Evolutionary conservation across 1,140 invertebrate genomes (phyloP).

Genomic region (Drosophila auraria): DNA sequence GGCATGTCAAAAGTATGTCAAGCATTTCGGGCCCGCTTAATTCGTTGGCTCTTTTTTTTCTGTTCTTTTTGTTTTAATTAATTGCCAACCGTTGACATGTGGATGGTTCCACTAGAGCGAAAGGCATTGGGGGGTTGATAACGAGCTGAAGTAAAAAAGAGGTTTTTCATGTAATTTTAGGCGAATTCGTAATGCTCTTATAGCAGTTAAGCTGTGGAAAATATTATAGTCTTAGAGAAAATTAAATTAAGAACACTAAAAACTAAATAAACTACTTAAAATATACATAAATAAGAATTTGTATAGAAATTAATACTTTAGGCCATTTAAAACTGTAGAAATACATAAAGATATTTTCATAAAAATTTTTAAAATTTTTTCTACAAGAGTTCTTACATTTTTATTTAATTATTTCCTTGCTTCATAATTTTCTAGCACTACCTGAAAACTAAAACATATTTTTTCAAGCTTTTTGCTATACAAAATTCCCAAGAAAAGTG

Average conservation of each 20-base stretch:
- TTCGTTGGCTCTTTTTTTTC: conserved; percentile 48
- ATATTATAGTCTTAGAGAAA: neutral
- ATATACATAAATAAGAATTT: neutral
- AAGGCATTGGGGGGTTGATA: conserved; percentile 68
- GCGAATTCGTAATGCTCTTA: neutral
- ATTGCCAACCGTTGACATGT: conserved; percentile 76
- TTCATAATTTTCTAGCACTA: too few relatives aligned
- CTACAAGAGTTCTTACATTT: too few relatives aligned
- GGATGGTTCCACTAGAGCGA: conserved; percentile 74
- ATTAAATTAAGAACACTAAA: rapidly evolving
- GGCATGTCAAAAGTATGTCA: conserved; percentile 74
- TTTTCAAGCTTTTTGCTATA: too few relatives aligned
- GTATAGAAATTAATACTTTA: too few relatives aligned
- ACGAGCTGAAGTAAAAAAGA: conserved; percentile 31
- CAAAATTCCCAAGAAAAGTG: neutral
- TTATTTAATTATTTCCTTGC: too few relatives aligned
- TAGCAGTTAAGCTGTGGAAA: neutral
- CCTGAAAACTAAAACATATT: too few relatives aligned
- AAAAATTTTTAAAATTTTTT: too few relatives aligned
- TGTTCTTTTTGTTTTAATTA: conserved; percentile 65
- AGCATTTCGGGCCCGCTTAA: conserved; percentile 79
- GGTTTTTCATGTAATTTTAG: neutral
- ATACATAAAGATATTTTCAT: too few relatives aligned
- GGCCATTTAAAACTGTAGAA: too few relatives aligned
- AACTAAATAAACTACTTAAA: neutral